Conservation (phyloP, 1,140 invertebrate species). For the Drosophila elegans region DNA sequence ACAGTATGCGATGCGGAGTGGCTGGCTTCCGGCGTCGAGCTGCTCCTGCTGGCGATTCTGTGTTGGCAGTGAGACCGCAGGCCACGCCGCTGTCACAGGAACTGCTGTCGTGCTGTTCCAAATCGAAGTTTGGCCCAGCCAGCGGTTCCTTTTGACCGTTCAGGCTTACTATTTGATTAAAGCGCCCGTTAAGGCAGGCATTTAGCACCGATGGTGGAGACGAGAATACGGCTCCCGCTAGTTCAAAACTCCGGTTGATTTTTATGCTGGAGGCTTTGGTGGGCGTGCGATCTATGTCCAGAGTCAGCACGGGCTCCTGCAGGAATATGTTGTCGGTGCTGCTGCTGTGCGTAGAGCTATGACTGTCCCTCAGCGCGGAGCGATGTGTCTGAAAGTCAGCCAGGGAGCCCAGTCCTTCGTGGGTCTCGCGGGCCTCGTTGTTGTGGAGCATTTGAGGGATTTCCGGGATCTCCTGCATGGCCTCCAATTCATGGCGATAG, state of each 20-base stretch:
- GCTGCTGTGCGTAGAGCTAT: slow-evolving; percentile 71
- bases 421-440: slow-evolving; percentile 22
- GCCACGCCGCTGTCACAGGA: slow-evolving; percentile 84
- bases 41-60: slow-evolving; percentile 35
- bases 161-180: slow-evolving; percentile 80
- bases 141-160: slow-evolving; percentile 49
- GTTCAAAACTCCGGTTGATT: slow-evolving; percentile 79
- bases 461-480: slow-evolving; percentile 40
- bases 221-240: slow-evolving; percentile 72
- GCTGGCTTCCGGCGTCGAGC: slow-evolving; percentile 74
- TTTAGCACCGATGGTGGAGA: slow-evolving; percentile 70
- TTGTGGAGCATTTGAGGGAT: slow-evolving; percentile 5
- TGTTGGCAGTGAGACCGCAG: slow-evolving; percentile 40
- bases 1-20: slow-evolving; percentile 83
- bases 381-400: slow-evolving; percentile 71
- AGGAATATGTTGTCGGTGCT: slow-evolving; percentile 83
- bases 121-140: slow-evolving; percentile 21
- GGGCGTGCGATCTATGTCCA: slow-evolving; percentile 82
- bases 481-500: slow-evolving; percentile 49
- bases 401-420: slow-evolving; percentile 19
- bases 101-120: slow-evolving; percentile 80
- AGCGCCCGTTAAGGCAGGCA: slow-evolving; percentile 74
- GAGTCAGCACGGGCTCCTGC: slow-evolving; percentile 79
- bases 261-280: slow-evolving; percentile 82
- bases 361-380: slow-evolving; percentile 63